Percentiles rank a stretch among this genome's conserved stretches.
Conservation (phyloP, 1,140 invertebrate genomes). For the Watersipora subatra region DNA sequence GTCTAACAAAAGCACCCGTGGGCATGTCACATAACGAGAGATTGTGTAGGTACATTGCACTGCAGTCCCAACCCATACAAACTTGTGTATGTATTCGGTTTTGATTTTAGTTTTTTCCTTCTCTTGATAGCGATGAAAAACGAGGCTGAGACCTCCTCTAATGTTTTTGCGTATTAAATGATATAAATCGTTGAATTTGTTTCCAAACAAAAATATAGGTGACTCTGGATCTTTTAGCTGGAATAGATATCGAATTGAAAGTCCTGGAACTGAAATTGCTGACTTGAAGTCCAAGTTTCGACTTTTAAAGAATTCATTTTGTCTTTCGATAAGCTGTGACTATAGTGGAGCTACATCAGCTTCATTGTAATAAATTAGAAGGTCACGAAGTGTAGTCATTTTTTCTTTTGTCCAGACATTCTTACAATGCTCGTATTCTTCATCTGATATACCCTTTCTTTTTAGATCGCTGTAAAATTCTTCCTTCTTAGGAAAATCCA, state of each 20-base stretch:
- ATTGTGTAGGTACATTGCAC: constrained; percentile 14
- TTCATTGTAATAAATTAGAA: constrained; percentile 12
- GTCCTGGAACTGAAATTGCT: constrained; percentile 9
- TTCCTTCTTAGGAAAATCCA: constrained; percentile 1
- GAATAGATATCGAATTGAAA: not conserved
- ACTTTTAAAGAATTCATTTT: constrained; percentile 10
- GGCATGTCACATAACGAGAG: constrained; percentile 11
- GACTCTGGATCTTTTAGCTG: not conserved
- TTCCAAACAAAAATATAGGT: constrained; percentile 10
- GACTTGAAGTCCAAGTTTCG: constrained; percentile 12
- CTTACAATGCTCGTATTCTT: not conserved
- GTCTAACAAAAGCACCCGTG: constrained; percentile 5
- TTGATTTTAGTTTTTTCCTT: constrained; percentile 9
- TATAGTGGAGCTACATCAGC: constrained; percentile 11
- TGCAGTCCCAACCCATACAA: constrained; percentile 14
- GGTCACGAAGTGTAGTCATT: constrained; percentile 3
- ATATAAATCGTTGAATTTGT: constrained; percentile 11
- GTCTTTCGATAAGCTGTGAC: constrained; percentile 3
- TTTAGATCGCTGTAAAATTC: constrained; percentile 8
- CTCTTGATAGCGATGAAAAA: constrained; percentile 16
- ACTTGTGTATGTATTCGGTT: not conserved
- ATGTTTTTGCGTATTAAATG: constrained; percentile 9
- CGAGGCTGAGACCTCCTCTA: constrained; percentile 12
- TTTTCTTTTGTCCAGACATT: not conserved
- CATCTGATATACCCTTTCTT: not conserved